Percentiles rank a stretch among this genome's conserved stretches.
Conservation (phyloP, 1,140 invertebrate species). For the Sitobion miscanthi region DNA sequence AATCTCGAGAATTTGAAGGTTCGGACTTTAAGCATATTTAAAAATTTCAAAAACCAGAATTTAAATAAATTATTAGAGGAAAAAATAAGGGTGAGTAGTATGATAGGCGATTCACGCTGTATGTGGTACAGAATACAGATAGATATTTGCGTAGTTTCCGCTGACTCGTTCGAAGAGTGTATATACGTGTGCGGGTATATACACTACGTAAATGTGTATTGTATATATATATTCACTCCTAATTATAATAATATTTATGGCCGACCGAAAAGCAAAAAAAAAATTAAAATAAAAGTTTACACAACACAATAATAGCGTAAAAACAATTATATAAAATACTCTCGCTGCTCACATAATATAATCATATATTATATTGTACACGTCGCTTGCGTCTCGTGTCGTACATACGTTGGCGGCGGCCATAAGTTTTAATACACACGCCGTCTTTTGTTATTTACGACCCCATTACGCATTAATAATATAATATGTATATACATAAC, state of each 20-base stretch:
- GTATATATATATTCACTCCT: background rate
- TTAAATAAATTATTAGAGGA: no score
- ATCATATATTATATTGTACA: slow-evolving; percentile 15
- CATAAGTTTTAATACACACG: slow-evolving; percentile 51
- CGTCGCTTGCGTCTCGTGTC: background rate
- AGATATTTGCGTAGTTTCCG: background rate
- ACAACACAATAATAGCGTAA: background rate
- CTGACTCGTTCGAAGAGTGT: background rate
- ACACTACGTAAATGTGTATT: no score
- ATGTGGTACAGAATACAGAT: no score
- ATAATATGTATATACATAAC: background rate
- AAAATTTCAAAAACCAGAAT: no score
- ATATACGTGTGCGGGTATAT: background rate
- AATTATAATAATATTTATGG: slow-evolving; percentile 19
- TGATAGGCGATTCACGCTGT: no score
- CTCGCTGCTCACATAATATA: background rate
- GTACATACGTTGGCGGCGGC: background rate
- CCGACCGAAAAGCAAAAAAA: background rate
- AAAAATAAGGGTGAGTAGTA: no score
- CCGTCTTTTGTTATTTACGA: slow-evolving; percentile 47
- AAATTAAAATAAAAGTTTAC: background rate
- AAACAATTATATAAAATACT: background rate
- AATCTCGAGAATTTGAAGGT: no score
- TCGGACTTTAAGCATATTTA: no score
- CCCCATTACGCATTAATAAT: slow-evolving; percentile 34